Evolutionary conservation across 2,797 vertebrate species (phyloP), one percentile per base, ranked within the genome.

Genomic region (Emys orbicularis): DNA sequence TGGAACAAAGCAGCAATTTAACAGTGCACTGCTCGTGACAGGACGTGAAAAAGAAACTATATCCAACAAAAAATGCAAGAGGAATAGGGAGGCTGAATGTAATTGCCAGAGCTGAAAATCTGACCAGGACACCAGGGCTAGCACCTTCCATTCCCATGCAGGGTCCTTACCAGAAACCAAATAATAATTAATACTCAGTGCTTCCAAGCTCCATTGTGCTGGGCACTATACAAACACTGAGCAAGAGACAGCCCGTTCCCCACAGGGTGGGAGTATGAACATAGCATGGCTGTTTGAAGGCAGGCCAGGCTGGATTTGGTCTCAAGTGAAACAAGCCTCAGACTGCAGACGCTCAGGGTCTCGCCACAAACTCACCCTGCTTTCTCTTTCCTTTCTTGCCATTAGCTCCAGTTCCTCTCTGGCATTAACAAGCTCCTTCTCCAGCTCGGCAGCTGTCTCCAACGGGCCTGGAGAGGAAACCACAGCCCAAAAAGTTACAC

Each of bases 331-430:
- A 74, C 10, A 49, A 87, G 18, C 34, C 65, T 72, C 59, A 61
- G 59, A 16, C 90, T 37, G 77, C 13, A 29, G 34, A 76, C 90
- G 90, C 23, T 92, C 52, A 52, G 72, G 65, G 6, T 31, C 84
- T 47, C 37, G 82, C 11, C 49, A 87, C 34, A 96, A 81, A 86
- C 98, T 97, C 97, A 99, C 98, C 98, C 98, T 98, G 97, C 96
- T 98, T 97, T 99, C 99, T 96, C 98, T 98, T 96, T 99, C 98
- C 92, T 98, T 99, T 97, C 97, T 98, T n/a, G 97, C 96, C 93
- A 98, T 98, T 90, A 99, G 97, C 74, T 97, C 97, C 68, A 99
- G 98, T 86, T 99, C 99, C 79, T 99, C 99, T 97, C 98, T 98
- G 93, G 98, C 84, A 54, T 94, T 97, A 96, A 96, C 97, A 81